Evolutionary conservation across 2,113 vertebrate species (phyloP).

Genomic region (Ophiodon elongatus): DNA sequence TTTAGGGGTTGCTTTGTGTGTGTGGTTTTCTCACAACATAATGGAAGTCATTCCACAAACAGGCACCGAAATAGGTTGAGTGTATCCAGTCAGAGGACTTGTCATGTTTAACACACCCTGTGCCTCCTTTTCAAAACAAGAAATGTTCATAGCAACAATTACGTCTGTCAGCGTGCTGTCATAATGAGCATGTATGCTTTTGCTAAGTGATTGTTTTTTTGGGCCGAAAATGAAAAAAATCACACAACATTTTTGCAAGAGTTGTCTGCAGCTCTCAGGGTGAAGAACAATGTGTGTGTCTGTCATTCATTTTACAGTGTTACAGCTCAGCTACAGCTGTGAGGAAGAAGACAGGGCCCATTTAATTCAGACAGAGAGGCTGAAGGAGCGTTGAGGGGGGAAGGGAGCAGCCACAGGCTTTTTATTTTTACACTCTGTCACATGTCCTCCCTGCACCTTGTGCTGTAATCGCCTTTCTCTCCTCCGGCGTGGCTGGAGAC

Average conservation of each 20-base stretch:
- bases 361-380: constrained; percentile 61
- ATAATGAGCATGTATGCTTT: constrained; percentile 13
- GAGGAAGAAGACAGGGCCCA: constrained; percentile 60
- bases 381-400: constrained; percentile 43
- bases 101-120: constrained; percentile 30
- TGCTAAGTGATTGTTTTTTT: constrained; percentile 18
- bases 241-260: constrained; percentile 27
- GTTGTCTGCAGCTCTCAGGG: background rate
- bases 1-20: constrained; percentile 14
- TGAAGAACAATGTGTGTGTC: constrained; percentile 47
- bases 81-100: constrained; percentile 26
- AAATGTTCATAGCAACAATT: constrained; percentile 32
- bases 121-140: constrained; percentile 16
- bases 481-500: constrained; percentile 41
- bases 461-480: constrained; percentile 39
- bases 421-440: constrained; percentile 56
- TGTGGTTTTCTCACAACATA: constrained; percentile 19
- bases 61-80: constrained; percentile 21
- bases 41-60: constrained; percentile 47
- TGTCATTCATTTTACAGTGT: constrained; percentile 48
- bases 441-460: constrained; percentile 61
- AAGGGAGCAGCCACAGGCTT: constrained; percentile 33
- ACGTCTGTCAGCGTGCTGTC: constrained; percentile 1
- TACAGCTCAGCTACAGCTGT: constrained; percentile 57
- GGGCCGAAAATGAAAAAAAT: constrained; percentile 22